A percentile compares a stretch with the other conserved stretches of the same genome.
These are phyloP conservation scores for Creontiades dilutus DNA, from an alignment of 2,888 invertebrate genomes.

Conservation along the genomic window DNA sequence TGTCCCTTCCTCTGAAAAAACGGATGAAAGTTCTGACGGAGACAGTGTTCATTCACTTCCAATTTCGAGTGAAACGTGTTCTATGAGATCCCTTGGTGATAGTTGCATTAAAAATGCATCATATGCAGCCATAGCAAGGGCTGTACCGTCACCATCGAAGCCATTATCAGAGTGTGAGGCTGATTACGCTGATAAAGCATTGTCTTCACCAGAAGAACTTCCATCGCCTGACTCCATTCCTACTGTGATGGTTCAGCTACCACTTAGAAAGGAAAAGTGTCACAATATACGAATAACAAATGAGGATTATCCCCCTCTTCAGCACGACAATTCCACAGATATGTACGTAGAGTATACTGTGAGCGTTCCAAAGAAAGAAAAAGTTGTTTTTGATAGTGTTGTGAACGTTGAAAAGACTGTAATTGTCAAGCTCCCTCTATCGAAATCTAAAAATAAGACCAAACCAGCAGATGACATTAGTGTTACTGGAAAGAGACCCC, in stretches of 20 bases:
- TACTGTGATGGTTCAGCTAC: constrained; percentile 72
- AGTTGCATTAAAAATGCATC: constrained; percentile 80
- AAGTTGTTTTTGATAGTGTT: constrained; percentile 64
- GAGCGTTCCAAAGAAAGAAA: constrained; percentile 72
- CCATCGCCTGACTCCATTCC: constrained; percentile 70
- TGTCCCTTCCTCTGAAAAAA: constrained; percentile 89
- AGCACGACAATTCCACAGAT: constrained; percentile 66
- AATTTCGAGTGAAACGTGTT: constrained; percentile 78
- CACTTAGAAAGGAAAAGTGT: constrained; percentile 70
- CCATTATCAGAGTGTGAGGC: constrained; percentile 51
- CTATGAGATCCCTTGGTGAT: constrained; percentile 76
- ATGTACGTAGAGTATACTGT: constrained; percentile 75
- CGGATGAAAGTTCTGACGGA: constrained; percentile 88
- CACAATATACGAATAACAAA: constrained; percentile 53
- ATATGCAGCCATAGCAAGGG: constrained; percentile 90
- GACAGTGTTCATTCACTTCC: constrained; percentile 93
- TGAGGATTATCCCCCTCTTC: constrained; percentile 75
- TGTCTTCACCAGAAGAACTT: constrained; percentile 43
- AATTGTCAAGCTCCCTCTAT: constrained; percentile 73
- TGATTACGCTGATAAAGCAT: background rate
- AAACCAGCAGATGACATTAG: constrained; percentile 66
- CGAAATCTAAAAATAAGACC: constrained; percentile 66
- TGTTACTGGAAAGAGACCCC: constrained; percentile 80
- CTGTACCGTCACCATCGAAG: constrained; percentile 75
- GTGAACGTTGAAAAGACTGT: constrained; percentile 75